Conservation (phyloP, 2,113 vertebrate species). For the Lycaon pictus region DNA sequence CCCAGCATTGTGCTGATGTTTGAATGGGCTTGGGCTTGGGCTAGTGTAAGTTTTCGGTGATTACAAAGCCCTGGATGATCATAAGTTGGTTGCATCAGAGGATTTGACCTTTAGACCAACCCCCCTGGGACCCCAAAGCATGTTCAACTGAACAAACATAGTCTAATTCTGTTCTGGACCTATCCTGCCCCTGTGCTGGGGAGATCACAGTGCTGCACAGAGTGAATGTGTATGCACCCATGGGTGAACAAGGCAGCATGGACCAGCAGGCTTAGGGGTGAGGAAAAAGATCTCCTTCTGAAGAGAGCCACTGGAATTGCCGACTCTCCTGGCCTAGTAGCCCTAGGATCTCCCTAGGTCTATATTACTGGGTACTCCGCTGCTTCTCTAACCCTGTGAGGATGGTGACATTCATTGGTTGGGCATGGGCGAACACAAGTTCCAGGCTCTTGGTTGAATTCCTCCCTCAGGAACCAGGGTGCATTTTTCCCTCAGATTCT, state of each 20-base stretch:
- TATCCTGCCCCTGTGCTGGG: background rate
- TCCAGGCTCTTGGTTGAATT: background rate
- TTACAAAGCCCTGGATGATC: background rate
- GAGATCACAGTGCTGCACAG: background rate
- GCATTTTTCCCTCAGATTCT: background rate
- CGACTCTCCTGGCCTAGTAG: background rate
- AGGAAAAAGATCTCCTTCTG: slow-evolving; percentile 1
- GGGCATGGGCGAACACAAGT: background rate
- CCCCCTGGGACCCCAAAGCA: background rate
- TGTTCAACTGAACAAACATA: background rate
- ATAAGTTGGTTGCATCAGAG: background rate
- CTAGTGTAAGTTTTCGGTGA: background rate
- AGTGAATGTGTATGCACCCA: background rate
- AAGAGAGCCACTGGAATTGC: background rate
- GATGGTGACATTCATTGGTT: background rate
- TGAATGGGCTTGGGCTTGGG: background rate
- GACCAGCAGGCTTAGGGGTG: background rate
- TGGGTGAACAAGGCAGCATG: background rate
- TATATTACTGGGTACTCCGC: background rate
- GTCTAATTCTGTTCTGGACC: background rate
- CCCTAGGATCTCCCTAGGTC: slow-evolving; percentile 15
- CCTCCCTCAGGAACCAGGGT: background rate
- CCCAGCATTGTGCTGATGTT: background rate
- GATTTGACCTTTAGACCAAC: background rate
- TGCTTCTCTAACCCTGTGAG: background rate